Conservation (phyloP, 2,888 invertebrate genomes). For the Monopis laevigella region DNA sequence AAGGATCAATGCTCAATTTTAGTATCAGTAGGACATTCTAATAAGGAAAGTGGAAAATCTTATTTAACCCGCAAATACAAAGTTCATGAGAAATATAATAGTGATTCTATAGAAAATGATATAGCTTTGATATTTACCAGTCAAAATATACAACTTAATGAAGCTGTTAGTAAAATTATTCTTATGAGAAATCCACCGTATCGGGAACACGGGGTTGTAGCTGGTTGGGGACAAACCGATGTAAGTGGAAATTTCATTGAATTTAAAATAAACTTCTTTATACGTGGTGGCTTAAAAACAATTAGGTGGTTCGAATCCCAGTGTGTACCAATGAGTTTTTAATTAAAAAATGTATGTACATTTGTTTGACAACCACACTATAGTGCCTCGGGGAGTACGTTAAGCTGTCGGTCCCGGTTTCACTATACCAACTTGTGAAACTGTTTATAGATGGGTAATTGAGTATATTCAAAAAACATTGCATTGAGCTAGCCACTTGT, state of each 20-base stretch:
- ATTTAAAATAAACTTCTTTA: too few relatives aligned
- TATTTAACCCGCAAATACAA: neutral
- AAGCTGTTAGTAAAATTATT: conserved; percentile 18
- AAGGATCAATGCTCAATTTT: neutral
- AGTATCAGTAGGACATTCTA: conserved; percentile 21
- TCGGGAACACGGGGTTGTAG: conserved; percentile 17
- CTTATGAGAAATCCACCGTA: conserved; percentile 20
- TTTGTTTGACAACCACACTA: too few relatives aligned
- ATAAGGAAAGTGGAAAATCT: conserved; percentile 15
- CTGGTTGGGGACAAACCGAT: conserved; percentile 25
- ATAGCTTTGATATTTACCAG: conserved; percentile 18
- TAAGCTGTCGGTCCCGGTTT: too few relatives aligned
- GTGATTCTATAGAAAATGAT: conserved; percentile 17
- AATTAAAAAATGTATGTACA: too few relatives aligned
- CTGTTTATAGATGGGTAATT: too few relatives aligned
- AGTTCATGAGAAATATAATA: conserved; percentile 18
- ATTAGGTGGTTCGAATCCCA: too few relatives aligned
- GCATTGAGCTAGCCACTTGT: too few relatives aligned
- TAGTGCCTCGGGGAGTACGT: too few relatives aligned
- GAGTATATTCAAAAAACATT: too few relatives aligned
- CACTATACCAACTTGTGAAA: too few relatives aligned
- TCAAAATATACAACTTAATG: neutral
- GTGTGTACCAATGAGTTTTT: too few relatives aligned
- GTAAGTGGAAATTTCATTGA: conserved; percentile 25
- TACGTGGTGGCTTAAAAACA: too few relatives aligned